Evolutionary conservation across 1,140 invertebrate species (phyloP).

Genomic region (Nephila pilipes): DNA sequence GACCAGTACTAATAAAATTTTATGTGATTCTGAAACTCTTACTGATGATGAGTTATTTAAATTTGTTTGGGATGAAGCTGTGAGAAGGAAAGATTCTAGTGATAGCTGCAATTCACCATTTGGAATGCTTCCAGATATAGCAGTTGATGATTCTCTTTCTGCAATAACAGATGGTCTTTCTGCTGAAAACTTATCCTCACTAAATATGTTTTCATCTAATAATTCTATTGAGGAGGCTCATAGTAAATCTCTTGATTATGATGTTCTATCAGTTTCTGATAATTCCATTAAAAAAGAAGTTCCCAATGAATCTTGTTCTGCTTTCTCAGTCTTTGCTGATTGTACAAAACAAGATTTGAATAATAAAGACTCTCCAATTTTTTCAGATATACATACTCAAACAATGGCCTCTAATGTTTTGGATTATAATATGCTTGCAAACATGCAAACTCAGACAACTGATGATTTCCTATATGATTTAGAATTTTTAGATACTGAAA

Average conservation of each 20-base stretch:
- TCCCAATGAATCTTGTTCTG: neutral
- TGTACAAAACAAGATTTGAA: neutral
- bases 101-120: constrained; percentile 44
- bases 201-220: constrained; percentile 45
- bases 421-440: constrained; percentile 63
- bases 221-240: neutral
- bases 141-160: constrained; percentile 29
- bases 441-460: constrained; percentile 76
- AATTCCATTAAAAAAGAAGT: neutral
- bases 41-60: constrained; percentile 71
- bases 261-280: neutral
- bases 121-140: constrained; percentile 20
- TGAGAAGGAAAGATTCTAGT: constrained; percentile 24
- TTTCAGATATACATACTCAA: constrained; percentile 65
- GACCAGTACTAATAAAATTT: constrained; percentile 47
- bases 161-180: neutral
- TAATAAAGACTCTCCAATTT: neutral
- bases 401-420: constrained; percentile 42
- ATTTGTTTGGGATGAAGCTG: constrained; percentile 9
- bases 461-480: constrained; percentile 76
- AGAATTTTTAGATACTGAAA: constrained; percentile 77
- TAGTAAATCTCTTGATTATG: neutral
- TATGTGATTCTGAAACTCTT: constrained; percentile 72
- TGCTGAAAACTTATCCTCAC: neutral
- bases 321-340: constrained; percentile 43